phyloP scores from a whole-genome alignment of 1,140 invertebrate species.

The Physella acuta region DNA sequence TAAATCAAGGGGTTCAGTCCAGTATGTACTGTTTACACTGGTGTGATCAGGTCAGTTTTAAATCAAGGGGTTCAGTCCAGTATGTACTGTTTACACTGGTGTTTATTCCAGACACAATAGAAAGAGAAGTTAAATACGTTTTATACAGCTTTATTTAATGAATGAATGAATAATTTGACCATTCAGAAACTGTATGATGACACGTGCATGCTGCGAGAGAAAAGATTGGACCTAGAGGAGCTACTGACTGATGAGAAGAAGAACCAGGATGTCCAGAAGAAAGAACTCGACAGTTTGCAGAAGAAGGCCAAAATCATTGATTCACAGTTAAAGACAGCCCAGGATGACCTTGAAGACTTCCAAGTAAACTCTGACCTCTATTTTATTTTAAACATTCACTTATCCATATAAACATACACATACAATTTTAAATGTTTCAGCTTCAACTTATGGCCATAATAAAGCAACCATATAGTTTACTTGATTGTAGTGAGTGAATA shows the following conservation, averaged over 20 bases:
- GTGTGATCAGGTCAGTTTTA: no score
- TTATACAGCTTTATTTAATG: no score
- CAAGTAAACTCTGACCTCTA: constrained; percentile 55
- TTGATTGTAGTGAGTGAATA: no score
- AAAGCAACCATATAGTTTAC: not conserved
- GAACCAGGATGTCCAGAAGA: constrained; percentile 53
- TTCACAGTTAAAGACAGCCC: constrained; percentile 50
- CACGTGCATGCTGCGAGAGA: constrained; percentile 55
- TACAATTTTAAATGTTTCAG: not conserved
- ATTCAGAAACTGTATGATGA: constrained; percentile 54
- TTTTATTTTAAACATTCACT: not conserved
- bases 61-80: no score
- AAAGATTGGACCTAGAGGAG: constrained; percentile 55
- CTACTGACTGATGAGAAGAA: constrained; percentile 58
- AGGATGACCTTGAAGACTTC: constrained; percentile 60
- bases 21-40: no score
- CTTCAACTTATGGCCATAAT: not conserved
- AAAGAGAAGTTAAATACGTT: no score
- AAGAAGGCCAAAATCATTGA: constrained; percentile 59
- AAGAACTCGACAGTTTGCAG: constrained; percentile 55
- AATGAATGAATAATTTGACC: no score
- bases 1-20: no score
- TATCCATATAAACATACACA: not conserved
- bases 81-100: no score
- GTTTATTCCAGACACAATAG: no score